Evolutionary conservation across 2,888 invertebrate genomes (phyloP).

Genomic region (Rhagium mordax): DNA sequence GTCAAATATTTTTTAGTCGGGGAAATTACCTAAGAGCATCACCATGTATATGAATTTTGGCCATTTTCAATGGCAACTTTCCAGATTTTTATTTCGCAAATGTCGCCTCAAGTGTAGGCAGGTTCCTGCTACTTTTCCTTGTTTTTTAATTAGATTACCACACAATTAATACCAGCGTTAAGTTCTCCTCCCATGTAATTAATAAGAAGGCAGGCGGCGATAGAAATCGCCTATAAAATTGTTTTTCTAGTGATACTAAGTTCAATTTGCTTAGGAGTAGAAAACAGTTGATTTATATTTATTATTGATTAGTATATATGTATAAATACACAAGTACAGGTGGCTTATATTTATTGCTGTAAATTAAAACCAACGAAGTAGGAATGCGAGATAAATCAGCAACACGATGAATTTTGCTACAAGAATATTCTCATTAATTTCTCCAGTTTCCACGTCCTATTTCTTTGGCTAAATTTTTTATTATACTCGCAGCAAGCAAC

Average conservation of each 20-base stretch:
- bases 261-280: neutral
- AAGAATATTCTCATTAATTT: too few relatives aligned
- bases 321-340: slow-evolving; percentile 1
- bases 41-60: too few relatives aligned
- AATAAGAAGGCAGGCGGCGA: neutral
- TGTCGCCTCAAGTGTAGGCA: too few relatives aligned
- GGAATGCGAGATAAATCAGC: neutral
- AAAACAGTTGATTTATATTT: slow-evolving; percentile 2
- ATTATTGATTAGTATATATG: neutral
- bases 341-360: neutral
- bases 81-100: too few relatives aligned
- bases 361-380: slow-evolving; percentile 10
- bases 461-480: neutral
- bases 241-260: neutral
- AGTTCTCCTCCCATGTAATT: slow-evolving; percentile 7
- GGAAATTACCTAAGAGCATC: too few relatives aligned
- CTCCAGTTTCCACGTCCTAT: neutral
- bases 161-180: neutral
- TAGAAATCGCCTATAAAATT: neutral
- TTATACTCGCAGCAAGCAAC: neutral
- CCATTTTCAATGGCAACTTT: too few relatives aligned
- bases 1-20: too few relatives aligned
- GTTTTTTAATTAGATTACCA: neutral
- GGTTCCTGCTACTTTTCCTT: too few relatives aligned
- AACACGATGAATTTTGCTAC: too few relatives aligned